Base-by-base conservation (phyloP, 2,888 invertebrate genomes). In the Steromphala cineraria region DNA sequence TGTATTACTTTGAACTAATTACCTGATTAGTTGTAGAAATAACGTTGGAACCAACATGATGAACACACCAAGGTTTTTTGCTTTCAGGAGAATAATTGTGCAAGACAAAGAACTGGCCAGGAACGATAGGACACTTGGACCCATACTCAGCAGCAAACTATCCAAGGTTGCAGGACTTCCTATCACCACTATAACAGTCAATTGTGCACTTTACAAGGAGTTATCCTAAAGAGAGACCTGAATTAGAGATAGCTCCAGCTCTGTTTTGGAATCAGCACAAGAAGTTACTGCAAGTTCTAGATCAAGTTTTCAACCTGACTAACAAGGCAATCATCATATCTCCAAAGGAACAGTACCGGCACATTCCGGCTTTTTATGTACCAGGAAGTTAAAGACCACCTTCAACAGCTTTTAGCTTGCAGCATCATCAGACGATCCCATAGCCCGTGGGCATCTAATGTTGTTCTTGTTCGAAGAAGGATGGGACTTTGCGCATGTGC, bases 281-380 rank as follows among this genome's bases (percentile, higher is more conserved):
- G 24, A 56, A 2, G 56, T 24, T 7, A n/a, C 10, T 56, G 13
- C n/a, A 56, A 56, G 56, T 56, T 13, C 56, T 19, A 3, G 21
- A n/a, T 15, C 56, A 56, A 56, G 19, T 56, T 15, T 56, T 19
- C 21, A 56, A 56, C n/a, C 56, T 56, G n/a, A 56, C 56, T 2
- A 56, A 56, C n/a, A 17, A 56, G 56, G 19, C 56, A 3, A 13
- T 56, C 10, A 19, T 56, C 3, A 24, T 21, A 15, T 56, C 56
- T n/a, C 56, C 56, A 0, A 56, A 86, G 56, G 76, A 85, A 40
- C 36, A 75, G 5, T 79, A 84, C 36, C 15, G 85, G 17, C 71
- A 78, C 0, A 84, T 87, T 36, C 84, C 80, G 13, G 83, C 84
- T n/a, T 21, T 15, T 74, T 1, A 84, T 88, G 86, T 79, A 76